Conservation (phyloP, 2,113 vertebrate species). For the Cololabis saira region DNA sequence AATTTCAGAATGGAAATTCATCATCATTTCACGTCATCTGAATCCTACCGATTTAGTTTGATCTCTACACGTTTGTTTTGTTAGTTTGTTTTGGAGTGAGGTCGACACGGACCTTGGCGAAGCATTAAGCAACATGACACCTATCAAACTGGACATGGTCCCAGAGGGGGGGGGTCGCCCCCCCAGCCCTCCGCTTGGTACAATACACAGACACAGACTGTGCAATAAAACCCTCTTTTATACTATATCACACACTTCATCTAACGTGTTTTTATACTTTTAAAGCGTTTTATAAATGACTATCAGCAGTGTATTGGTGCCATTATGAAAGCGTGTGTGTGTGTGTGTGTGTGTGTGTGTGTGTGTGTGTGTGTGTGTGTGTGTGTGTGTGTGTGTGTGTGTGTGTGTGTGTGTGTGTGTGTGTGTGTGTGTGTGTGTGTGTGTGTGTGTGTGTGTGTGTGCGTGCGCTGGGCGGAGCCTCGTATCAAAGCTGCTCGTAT, state of each 20-base stretch:
- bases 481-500: conserved; percentile 41
- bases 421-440: conserved; percentile 5
- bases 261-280: conserved; percentile 69
- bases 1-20: conserved; percentile 36
- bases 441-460: conserved; percentile 10
- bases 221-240: conserved; percentile 86
- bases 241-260: conserved; percentile 72
- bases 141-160: conserved; percentile 20
- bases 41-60: conserved; percentile 22
- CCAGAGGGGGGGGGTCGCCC: background rate
- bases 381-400: conserved; percentile 8
- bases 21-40: conserved; percentile 56
- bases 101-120: conserved; percentile 10
- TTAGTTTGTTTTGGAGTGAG: background rate
- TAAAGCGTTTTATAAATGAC: conserved; percentile 67
- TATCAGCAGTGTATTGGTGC: conserved; percentile 36
- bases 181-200: conserved; percentile 21
- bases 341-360: conserved; percentile 3
- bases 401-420: conserved; percentile 12
- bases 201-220: conserved; percentile 74
- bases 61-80: conserved; percentile 8
- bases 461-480: conserved; percentile 31
- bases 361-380: conserved; percentile 12
- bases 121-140: conserved; percentile 6
- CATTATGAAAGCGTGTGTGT: conserved; percentile 36